phyloP scores from a whole-genome alignment of 2,113 vertebrate genomes.

The Speoplatyrhinus poulsoni region DNA sequence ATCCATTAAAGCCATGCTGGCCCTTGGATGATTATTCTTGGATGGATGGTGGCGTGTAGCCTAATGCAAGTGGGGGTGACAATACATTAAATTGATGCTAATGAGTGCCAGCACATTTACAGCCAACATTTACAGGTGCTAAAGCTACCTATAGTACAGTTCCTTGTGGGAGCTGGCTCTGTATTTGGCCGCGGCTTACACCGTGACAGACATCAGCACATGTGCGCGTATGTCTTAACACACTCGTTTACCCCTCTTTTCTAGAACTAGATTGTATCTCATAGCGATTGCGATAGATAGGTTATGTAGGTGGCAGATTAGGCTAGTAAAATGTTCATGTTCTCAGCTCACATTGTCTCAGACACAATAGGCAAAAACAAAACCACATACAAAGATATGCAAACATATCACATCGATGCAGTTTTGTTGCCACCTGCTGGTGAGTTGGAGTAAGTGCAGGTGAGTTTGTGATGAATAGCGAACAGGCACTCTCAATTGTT shows the following conservation, averaged over 20 bases:
- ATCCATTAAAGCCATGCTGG: constrained; percentile 37
- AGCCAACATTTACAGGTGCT: constrained; percentile 49
- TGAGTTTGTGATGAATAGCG: not conserved
- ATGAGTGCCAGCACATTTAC: constrained; percentile 42
- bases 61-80: constrained; percentile 39
- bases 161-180: constrained; percentile 17
- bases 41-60: constrained; percentile 45
- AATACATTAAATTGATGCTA: constrained; percentile 45
- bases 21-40: constrained; percentile 52
- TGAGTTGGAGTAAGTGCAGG: constrained; percentile 19
- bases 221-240: constrained; percentile 42
- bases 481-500: not conserved
- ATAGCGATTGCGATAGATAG: too few relatives aligned
- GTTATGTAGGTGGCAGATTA: too few relatives aligned
- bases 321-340: not conserved
- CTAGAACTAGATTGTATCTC: not conserved
- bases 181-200: constrained; percentile 55
- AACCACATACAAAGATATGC: constrained; percentile 1
- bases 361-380: not conserved
- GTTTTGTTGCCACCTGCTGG: constrained; percentile 54
- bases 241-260: constrained; percentile 29
- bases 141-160: constrained; percentile 49
- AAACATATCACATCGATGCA: not conserved
- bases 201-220: constrained; percentile 68
- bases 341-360: not conserved